Conservation (phyloP, 53 echinoderm and acorn worm species). For the Actinopyga echinites region DNA sequence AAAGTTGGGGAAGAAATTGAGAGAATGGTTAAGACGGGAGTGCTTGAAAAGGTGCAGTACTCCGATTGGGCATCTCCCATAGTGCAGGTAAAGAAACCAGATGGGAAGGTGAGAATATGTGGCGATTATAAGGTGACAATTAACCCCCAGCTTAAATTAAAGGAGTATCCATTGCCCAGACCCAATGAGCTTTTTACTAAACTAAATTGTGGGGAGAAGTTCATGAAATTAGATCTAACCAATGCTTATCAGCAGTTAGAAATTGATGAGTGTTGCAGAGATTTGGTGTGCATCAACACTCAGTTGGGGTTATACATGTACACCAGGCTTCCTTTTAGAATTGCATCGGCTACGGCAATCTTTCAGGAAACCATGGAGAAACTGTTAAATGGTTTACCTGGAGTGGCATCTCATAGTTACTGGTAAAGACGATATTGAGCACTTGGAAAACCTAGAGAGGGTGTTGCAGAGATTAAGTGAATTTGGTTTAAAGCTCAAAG, state of each 20-base stretch:
- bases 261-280: conserved; percentile 7
- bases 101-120: neutral
- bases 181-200: neutral
- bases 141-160: neutral
- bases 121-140: neutral
- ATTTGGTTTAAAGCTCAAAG: conserved; percentile 6
- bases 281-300: conserved; percentile 36
- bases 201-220: conserved; percentile 35
- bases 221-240: conserved; percentile 34
- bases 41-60: neutral
- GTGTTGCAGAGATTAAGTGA: conserved; percentile 31
- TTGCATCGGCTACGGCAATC: conserved; percentile 38
- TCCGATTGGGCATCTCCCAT: neutral
- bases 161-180: neutral
- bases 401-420: conserved; percentile 34
- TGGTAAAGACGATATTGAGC: conserved; percentile 14
- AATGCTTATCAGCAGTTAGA: conserved; percentile 42
- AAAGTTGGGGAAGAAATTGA: neutral
- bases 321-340: conserved; percentile 32
- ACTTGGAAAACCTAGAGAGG: neutral
- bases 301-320: conserved; percentile 36
- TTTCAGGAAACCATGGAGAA: conserved; percentile 52
- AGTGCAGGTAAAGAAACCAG: neutral
- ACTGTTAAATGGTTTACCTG: conserved; percentile 4
- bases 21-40: neutral